Conservation (phyloP, 2,888 invertebrate genomes). For the Lithophane socia region DNA sequence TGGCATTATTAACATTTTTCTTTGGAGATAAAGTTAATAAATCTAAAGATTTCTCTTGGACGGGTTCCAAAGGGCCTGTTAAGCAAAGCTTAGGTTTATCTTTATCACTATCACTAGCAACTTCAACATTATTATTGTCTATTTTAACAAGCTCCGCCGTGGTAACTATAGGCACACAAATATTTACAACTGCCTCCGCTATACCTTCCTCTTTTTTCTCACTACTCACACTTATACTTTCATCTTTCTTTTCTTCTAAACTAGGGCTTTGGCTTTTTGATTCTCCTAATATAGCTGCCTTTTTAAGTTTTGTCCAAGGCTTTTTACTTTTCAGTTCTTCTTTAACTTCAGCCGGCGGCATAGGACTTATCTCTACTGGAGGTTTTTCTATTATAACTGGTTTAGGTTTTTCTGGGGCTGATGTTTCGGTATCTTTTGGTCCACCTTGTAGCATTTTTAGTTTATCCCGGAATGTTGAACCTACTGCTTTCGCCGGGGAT, state of each 20-base stretch:
- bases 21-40: conserved; percentile 85
- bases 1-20: conserved; percentile 68
- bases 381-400: conserved; percentile 75
- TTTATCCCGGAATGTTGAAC: conserved; percentile 88
- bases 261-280: conserved; percentile 84
- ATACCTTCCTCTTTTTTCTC: conserved; percentile 73
- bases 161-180: conserved; percentile 82
- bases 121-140: conserved; percentile 87
- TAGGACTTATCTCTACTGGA: conserved; percentile 78
- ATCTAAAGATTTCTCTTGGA: conserved; percentile 87
- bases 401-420: conserved; percentile 78
- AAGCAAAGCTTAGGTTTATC: conserved; percentile 85
- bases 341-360: conserved; percentile 77
- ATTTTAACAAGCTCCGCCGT: conserved; percentile 88
- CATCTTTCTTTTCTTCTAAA: conserved; percentile 80
- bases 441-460: conserved; percentile 86
- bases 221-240: conserved; percentile 64
- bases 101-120: conserved; percentile 80
- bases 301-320: conserved; percentile 95
- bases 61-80: conserved; percentile 86
- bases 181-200: conserved; percentile 78
- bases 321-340: conserved; percentile 89
- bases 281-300: conserved; percentile 92
- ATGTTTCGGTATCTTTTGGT: conserved; percentile 78
- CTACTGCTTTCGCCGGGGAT: conserved; percentile 88